Evolutionary conservation across 2,797 vertebrate genomes (phyloP), one percentile per base, ranked within the genome.

Genomic region (Buphagus erythrorhynchus): DNA sequence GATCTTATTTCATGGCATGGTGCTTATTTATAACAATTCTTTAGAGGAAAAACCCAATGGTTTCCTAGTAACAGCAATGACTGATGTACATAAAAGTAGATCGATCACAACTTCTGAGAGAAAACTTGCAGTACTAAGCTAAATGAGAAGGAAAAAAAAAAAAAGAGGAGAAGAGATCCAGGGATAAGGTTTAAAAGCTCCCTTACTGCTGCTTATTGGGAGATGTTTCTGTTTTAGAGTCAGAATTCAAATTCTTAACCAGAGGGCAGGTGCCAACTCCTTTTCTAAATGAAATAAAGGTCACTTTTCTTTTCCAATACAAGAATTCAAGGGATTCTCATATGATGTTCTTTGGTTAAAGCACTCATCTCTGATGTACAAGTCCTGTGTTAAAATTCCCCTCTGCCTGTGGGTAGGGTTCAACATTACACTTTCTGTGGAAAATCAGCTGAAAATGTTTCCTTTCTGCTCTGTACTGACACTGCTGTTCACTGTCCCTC

Each of bases 51-150:
- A 93, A 49, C 49, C 48, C 65, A 65, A 31, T 75, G 71, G 95
- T 96, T 87, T 92, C 95, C 92, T 94, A 96, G 92, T 94, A 96
- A 96, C 95, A 83, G 80, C 52, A 54, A 58, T 75, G 92, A 96
- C 21, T 93, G 92, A 91, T 96, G 79, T 77, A 92, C 75, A 88
- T 77, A 48, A 68, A 95, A 91, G 84, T 55, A 92, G 86, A 96
- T 96, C 2, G 55, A 97, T 94, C 92, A 91, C 78, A 89, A 85
- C 63, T 89, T 94, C 84, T 68, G 66, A 61, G 68, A 72, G 46
- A 92, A 95, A 95, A 87, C 46, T 93, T 92, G 84, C 84, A 88
- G 49, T 58, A 42, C 75, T 89, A 94, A 94, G 91, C 58, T 93
- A 94, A 97, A 93, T 80, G 45, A 61, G 82, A 72, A 54, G 8